Conservation (phyloP, 2,113 vertebrate genomes). For the Macrotis lagotis region DNA sequence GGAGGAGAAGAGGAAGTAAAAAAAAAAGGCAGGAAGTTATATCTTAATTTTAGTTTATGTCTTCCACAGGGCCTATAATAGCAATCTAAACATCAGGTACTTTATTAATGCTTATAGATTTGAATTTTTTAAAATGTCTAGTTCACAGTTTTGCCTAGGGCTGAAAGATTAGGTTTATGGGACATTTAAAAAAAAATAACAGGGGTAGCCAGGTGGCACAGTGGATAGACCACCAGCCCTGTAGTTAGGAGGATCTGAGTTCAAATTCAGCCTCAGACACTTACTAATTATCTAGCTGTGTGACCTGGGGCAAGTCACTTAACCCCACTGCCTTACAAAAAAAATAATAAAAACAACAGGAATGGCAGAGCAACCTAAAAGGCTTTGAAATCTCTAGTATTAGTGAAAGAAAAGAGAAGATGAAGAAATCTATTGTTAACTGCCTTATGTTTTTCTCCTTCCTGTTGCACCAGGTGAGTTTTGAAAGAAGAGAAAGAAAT, state of each 20-base stretch:
- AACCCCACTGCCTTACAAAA: too few relatives aligned
- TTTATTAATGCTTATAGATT: neutral
- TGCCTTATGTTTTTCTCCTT: neutral
- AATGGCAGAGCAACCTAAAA: neutral
- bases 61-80: neutral
- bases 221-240: too few relatives aligned
- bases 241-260: too few relatives aligned
- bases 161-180: neutral
- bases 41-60: neutral
- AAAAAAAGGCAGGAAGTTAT: neutral
- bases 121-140: neutral
- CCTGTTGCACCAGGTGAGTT: neutral
- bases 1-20: neutral
- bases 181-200: neutral
- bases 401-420: neutral
- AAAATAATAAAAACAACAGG: neutral
- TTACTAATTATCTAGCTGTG: too few relatives aligned
- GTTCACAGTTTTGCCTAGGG: constrained; percentile 5
- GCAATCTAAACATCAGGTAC: neutral
- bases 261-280: too few relatives aligned
- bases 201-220: too few relatives aligned
- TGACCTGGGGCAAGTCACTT: too few relatives aligned
- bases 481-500: neutral
- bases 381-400: neutral
- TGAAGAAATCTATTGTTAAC: neutral